Evolutionary conservation across 2,797 vertebrate species (phyloP).

Genomic region (Rhinogobio ventralis): DNA sequence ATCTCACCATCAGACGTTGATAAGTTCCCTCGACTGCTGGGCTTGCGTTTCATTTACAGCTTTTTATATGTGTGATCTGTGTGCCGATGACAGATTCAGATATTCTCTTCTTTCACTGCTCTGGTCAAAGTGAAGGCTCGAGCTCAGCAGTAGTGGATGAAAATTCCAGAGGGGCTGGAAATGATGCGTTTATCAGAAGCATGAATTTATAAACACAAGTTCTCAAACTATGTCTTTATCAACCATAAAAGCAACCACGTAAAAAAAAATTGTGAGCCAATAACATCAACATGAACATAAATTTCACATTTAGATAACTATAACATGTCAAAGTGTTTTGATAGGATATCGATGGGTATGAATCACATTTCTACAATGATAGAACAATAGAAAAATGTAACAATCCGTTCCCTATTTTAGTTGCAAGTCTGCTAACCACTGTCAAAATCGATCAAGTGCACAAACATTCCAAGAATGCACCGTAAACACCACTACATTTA

Average conservation of each 20-base stretch:
- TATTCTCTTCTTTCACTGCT: slow-evolving; percentile 58
- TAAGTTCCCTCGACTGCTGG: slow-evolving; percentile 63
- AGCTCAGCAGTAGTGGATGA: slow-evolving; percentile 40
- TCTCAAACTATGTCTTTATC: not conserved
- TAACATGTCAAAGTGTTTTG: not conserved
- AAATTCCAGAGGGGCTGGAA: slow-evolving; percentile 34
- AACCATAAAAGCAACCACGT: not conserved
- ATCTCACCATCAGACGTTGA: slow-evolving; percentile 60
- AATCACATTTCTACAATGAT: not conserved
- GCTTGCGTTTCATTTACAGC: slow-evolving; percentile 61
- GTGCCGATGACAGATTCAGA: slow-evolving; percentile 58
- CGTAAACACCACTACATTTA: not conserved
- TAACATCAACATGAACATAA: not conserved
- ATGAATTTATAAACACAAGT: slow-evolving; percentile 15
- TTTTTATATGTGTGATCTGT: slow-evolving; percentile 59
- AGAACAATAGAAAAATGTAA: not conserved
- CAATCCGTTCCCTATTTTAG: not conserved
- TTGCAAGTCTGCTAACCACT: not conserved
- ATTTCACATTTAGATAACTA: not conserved
- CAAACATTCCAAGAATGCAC: not conserved
- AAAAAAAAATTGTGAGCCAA: not conserved
- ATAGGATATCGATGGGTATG: not conserved
- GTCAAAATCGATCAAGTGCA: not conserved
- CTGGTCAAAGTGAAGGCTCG: slow-evolving; percentile 45
- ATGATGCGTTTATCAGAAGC: slow-evolving; percentile 20